Base-by-base conservation (phyloP, 2,888 invertebrate species). In the Hirtodrosophila cameraria region DNA sequence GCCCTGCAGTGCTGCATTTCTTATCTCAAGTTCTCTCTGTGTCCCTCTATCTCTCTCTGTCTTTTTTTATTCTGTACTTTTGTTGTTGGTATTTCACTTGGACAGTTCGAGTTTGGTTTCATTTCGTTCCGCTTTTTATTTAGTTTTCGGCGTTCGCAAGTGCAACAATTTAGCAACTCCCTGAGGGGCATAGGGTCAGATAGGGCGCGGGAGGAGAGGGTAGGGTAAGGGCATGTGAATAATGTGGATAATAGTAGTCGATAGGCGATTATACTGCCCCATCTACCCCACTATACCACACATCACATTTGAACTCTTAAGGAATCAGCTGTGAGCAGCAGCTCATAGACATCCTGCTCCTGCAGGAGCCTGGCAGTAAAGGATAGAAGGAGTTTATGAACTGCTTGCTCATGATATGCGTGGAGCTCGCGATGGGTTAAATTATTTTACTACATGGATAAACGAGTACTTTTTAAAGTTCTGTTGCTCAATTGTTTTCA, bases 141-240 rank as follows among this genome's bases (percentile, higher is more conserved):
- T 83, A 61, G 77, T 54, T 72, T 80, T 63, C 59, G 60, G 61
- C 69, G 41, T 57, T 75, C 64, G 58, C 77, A 83, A 86, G 85
- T 86, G 79, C 73, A 86, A 86, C 87, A 84, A 76, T 86, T 79
- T 80, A 75, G 75, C 64, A 25, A 49, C 50, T 70, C 42, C 70
- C 54, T 23, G 9, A 35, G 30, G 35, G 43, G 23, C 18, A 36
- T 13, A 6, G 5, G 12, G 48, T 11, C 16, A 12, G 6, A 23
- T 1, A 3, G 9, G 13, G 23, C 13, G n/a, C 2, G 23, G 6
- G 23, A 28, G 18, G 11, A 1, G 6, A 33, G 30, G 35, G 11
- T 2, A 8, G 38, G 30, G 35, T 11, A 8, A 16, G 5, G 30
- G 39, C 48, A 62, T 69, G 75, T 75, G 75, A 70, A 70, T 75